These are phyloP conservation scores for Enteromius trimaculatus DNA, from an alignment of 2,797 vertebrate genomes.

Conservation along the genomic window DNA sequence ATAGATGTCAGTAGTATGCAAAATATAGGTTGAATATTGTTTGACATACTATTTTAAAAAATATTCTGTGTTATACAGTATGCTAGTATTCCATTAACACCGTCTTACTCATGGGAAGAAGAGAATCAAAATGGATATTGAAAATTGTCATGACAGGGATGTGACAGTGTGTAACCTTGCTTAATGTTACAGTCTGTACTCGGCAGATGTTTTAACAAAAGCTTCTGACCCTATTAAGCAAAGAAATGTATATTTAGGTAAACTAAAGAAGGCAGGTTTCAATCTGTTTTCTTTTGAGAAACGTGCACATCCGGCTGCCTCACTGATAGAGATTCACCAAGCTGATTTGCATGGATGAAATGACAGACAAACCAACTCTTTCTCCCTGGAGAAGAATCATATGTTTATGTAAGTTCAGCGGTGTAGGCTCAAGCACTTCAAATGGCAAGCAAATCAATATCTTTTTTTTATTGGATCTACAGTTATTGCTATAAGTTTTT, in stretches of 20 bases:
- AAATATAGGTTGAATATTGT: background rate
- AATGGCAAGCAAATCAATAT: conserved; percentile 13
- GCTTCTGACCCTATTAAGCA: conserved; percentile 28
- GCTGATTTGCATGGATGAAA: conserved; percentile 36
- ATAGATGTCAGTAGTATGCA: background rate
- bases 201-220: conserved; percentile 40
- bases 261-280: conserved; percentile 24
- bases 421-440: background rate
- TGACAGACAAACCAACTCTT: background rate
- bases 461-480: background rate
- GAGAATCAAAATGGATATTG: conserved; percentile 20
- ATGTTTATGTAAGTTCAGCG: conserved; percentile 23
- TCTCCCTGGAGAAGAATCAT: conserved; percentile 6
- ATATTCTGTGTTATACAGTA: background rate
- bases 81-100: background rate
- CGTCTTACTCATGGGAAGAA: background rate
- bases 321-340: conserved; percentile 23
- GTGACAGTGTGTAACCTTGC: conserved; percentile 23
- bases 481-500: background rate
- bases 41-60: background rate
- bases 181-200: conserved; percentile 29
- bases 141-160: conserved; percentile 30
- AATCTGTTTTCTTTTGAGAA: conserved; percentile 27
- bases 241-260: conserved; percentile 15
- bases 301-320: conserved; percentile 6